These are phyloP conservation scores for Musca vetustissima DNA, from an alignment of 1,140 invertebrate species.

Conservation along the genomic window DNA sequence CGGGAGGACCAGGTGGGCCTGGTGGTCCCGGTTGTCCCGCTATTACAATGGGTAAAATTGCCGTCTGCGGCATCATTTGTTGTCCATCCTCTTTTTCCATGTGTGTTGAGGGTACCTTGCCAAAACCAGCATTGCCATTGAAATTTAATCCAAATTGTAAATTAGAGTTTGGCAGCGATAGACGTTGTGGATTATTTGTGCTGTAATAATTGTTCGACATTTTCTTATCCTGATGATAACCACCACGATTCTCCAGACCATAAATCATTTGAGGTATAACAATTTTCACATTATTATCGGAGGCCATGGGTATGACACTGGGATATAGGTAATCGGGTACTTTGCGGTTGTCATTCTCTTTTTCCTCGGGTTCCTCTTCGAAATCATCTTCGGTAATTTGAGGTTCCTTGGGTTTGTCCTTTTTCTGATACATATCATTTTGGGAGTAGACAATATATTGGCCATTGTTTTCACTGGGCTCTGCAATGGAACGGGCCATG, in stretches of 20 bases:
- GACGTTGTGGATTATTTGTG: constrained; percentile 40
- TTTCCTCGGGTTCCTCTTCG: neutral
- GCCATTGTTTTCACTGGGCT: constrained; percentile 13
- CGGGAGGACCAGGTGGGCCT: constrained; percentile 26
- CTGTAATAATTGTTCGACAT: constrained; percentile 29
- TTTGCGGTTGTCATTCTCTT: constrained; percentile 43
- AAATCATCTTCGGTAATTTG: neutral
- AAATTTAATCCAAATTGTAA: constrained; percentile 14
- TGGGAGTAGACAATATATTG: constrained; percentile 24
- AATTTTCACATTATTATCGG: constrained; percentile 45
- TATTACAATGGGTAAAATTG: constrained; percentile 23
- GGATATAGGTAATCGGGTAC: constrained; percentile 49
- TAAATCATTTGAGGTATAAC: constrained; percentile 43
- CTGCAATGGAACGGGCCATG: neutral
- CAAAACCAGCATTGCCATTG: constrained; percentile 5
- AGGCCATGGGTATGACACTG: constrained; percentile 45
- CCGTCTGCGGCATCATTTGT: constrained; percentile 28
- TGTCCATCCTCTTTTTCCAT: constrained; percentile 4
- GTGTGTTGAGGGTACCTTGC: neutral
- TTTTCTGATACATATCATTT: constrained; percentile 19
- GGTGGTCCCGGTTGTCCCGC: constrained; percentile 41
- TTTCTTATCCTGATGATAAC: constrained; percentile 5
- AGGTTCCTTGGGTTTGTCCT: constrained; percentile 1
- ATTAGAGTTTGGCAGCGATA: neutral
- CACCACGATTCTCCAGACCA: constrained; percentile 28